Percentiles rank a stretch among this genome's conserved stretches.
These are phyloP conservation scores for Percina caprodes DNA, from an alignment of 2,113 vertebrate species.

Conservation along the genomic window DNA sequence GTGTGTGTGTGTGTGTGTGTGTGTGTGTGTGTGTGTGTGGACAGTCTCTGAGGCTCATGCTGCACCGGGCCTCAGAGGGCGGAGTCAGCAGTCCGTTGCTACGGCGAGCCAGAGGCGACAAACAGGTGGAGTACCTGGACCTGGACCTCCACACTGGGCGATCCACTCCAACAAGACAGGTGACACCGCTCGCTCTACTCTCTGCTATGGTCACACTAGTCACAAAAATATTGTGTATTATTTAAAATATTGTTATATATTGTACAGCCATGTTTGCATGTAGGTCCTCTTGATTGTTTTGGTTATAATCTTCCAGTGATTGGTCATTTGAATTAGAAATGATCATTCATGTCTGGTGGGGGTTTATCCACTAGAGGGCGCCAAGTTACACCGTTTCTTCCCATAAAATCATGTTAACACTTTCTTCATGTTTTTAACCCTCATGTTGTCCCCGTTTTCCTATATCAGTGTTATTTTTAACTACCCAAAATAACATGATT, in stretches of 20 bases:
- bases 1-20: constrained; percentile 14
- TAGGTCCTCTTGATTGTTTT: too few species aligned
- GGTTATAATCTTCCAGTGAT: neutral
- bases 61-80: constrained; percentile 83
- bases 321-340: neutral
- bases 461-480: too few species aligned
- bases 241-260: neutral
- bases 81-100: constrained; percentile 89
- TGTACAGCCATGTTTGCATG: neutral
- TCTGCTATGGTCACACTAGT: neutral
- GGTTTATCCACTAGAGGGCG: neutral
- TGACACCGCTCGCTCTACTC: constrained; percentile 49
- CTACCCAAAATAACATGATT: too few species aligned
- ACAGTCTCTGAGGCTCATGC: constrained; percentile 75
- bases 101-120: constrained; percentile 86
- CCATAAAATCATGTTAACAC: neutral
- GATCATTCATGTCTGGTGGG: neutral
- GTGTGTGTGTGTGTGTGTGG: constrained; percentile 16
- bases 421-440: neutral
- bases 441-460: too few species aligned
- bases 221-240: neutral
- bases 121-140: constrained; percentile 94
- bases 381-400: neutral
- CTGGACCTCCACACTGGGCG: constrained; percentile 91
- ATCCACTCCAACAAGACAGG: constrained; percentile 89